Evolutionary conservation across 2,113 vertebrate genomes (phyloP).

Genomic region (Rhineura floridana): DNA sequence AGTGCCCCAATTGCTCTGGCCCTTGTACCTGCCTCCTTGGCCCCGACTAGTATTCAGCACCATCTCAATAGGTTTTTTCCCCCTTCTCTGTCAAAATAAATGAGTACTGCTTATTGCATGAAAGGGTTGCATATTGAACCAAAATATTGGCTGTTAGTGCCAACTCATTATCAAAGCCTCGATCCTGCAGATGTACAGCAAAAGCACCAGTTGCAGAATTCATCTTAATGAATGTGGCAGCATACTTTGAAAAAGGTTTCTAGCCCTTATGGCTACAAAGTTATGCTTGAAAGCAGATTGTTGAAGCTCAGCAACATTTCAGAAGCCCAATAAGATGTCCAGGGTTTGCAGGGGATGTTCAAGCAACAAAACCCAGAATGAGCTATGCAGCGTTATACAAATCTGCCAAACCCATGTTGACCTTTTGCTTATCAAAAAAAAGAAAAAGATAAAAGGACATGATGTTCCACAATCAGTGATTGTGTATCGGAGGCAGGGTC

Average conservation of each 20-base stretch:
- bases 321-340: background rate
- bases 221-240: background rate
- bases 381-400: too few species aligned
- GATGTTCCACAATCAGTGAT: background rate
- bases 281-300: background rate
- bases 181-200: background rate
- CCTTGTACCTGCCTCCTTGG: background rate
- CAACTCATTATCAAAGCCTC: background rate
- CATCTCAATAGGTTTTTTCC: background rate
- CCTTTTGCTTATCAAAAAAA: background rate
- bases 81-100: background rate
- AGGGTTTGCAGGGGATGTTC: background rate
- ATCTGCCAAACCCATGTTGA: background rate
- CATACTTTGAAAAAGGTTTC: background rate
- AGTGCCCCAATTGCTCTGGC: too few species aligned
- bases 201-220: background rate
- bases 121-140: background rate
- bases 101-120: background rate
- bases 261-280: background rate
- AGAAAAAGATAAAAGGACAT: too few species aligned
- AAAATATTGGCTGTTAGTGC: background rate
- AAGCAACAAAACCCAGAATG: too few species aligned
- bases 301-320: background rate
- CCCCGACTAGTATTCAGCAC: background rate
- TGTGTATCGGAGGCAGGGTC: background rate